phyloP scores from a whole-genome alignment of 2,888 invertebrate genomes.

The Drosophila kanekoi region DNA sequence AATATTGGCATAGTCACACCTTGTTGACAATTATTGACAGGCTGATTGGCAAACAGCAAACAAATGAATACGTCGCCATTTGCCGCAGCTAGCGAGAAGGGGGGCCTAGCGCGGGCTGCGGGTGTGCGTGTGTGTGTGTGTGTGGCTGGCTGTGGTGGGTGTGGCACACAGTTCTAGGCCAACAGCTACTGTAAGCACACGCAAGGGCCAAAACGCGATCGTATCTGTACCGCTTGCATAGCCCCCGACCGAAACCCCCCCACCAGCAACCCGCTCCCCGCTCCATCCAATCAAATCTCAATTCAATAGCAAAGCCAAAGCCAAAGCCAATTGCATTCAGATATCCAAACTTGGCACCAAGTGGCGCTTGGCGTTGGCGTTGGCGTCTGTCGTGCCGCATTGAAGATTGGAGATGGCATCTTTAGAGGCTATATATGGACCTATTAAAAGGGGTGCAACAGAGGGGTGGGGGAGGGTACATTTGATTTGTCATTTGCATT shows the following conservation, averaged over 20 bases:
- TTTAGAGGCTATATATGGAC: conserved; percentile 47
- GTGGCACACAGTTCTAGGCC: conserved; percentile 53
- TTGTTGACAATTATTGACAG: conserved; percentile 81
- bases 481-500: conserved; percentile 56
- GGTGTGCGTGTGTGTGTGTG: background rate
- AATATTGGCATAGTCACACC: conserved; percentile 81
- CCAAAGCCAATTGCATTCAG: conserved; percentile 27
- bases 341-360: conserved; percentile 50
- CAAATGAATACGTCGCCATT: conserved; percentile 76
- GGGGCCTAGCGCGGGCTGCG: background rate
- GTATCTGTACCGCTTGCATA: conserved; percentile 20
- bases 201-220: conserved; percentile 50
- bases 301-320: conserved; percentile 6
- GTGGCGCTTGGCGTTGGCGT: conserved; percentile 65
- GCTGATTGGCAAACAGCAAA: conserved; percentile 80
- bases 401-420: conserved; percentile 57
- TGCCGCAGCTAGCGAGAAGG: background rate
- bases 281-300: background rate
- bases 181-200: conserved; percentile 51
- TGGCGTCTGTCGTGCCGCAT: conserved; percentile 48
- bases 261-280: background rate
- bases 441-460: conserved; percentile 19
- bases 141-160: conserved; percentile 37
- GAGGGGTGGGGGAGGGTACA: background rate
- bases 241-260: conserved; percentile 1